Evolutionary conservation across 2,113 vertebrate genomes (phyloP).

Genomic region (Takifugu bimaculatus): DNA sequence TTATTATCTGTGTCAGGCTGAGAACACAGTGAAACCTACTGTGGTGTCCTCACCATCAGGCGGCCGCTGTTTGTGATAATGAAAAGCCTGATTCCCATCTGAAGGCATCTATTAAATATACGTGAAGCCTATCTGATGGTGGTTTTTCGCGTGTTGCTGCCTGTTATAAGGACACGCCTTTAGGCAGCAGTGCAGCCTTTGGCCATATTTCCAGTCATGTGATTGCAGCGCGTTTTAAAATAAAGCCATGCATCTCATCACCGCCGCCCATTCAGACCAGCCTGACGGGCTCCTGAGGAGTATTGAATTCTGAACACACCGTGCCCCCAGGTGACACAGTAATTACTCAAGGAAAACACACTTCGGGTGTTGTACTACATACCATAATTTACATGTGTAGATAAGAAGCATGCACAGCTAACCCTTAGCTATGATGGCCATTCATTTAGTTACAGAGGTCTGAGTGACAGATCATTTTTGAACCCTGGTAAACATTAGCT

Average conservation of each 20-base stretch:
- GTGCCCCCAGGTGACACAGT: constrained; percentile 30
- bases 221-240: constrained; percentile 21
- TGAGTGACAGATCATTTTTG: constrained; percentile 8
- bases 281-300: constrained; percentile 52
- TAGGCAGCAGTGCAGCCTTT: constrained; percentile 24
- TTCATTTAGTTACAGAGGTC: not conserved
- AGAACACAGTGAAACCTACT: constrained; percentile 8
- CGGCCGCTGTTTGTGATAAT: constrained; percentile 22
- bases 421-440: not conserved
- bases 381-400: no score
- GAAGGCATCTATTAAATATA: constrained; percentile 25
- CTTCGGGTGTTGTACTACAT: not conserved
- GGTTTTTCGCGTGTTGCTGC: constrained; percentile 23
- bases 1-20: constrained; percentile 10
- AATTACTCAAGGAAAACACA: constrained; percentile 38
- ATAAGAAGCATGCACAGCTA: not conserved
- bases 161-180: constrained; percentile 31
- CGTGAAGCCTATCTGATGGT: constrained; percentile 31
- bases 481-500: not conserved
- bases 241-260: constrained; percentile 30
- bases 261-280: constrained; percentile 51
- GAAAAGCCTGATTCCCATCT: constrained; percentile 16
- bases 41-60: constrained; percentile 6
- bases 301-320: constrained; percentile 63
- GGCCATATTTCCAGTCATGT: constrained; percentile 48